Evolutionary conservation across 2,113 vertebrate species (phyloP).

Genomic region (Nerophis ophidion): DNA sequence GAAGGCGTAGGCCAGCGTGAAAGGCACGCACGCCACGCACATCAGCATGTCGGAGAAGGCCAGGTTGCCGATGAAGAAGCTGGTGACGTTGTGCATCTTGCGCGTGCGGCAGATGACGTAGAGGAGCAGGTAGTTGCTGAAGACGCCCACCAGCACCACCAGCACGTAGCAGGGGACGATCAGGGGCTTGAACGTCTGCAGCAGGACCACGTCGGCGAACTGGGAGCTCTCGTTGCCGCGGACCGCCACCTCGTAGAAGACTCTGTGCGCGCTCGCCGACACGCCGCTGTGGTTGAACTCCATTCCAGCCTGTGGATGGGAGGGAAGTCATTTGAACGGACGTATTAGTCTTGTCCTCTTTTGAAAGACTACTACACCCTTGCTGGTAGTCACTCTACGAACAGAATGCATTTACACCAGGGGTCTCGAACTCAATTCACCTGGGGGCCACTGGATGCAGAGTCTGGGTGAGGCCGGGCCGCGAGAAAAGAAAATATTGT

Average conservation of each 20-base stretch:
- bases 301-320: constrained; percentile 30
- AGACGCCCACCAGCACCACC: constrained; percentile 72
- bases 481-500: too few relatives aligned
- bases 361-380: not conserved
- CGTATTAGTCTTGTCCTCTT: not conserved
- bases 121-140: constrained; percentile 79
- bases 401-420: too few relatives aligned
- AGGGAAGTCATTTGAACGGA: not conserved
- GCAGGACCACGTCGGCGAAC: constrained; percentile 77
- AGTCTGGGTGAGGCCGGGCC: too few relatives aligned
- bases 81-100: constrained; percentile 81
- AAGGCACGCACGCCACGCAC: constrained; percentile 75
- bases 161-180: constrained; percentile 77
- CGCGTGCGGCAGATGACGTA: constrained; percentile 77
- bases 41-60: constrained; percentile 83
- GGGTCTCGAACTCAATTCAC: too few relatives aligned
- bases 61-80: constrained; percentile 83
- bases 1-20: constrained; percentile 76
- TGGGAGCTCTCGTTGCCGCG: constrained; percentile 67
- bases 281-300: constrained; percentile 41
- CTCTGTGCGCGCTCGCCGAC: constrained; percentile 29
- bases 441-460: too few relatives aligned
- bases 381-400: constrained; percentile 14
- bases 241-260: constrained; percentile 60
- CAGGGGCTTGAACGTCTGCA: constrained; percentile 78